Evolutionary conservation across 2,888 invertebrate species (phyloP).

Genomic region (Volucella inanis): DNA sequence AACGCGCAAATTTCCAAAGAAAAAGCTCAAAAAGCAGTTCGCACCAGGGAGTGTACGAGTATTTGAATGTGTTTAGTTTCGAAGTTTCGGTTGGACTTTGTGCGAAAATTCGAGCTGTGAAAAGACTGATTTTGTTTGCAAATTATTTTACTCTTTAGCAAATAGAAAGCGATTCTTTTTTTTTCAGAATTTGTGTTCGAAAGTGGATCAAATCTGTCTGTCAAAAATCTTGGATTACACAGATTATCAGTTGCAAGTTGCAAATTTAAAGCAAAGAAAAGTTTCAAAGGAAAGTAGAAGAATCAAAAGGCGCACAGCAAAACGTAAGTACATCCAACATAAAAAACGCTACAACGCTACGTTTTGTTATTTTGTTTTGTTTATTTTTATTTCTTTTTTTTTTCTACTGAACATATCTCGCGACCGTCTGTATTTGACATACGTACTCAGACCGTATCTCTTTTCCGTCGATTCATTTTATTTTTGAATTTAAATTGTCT

Average conservation of each 20-base stretch:
- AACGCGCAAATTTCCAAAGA: neutral
- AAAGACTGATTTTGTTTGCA: slow-evolving; percentile 16
- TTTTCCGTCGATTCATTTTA: too few species aligned
- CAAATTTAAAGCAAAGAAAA: neutral
- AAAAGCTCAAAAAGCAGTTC: neutral
- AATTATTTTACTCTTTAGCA: slow-evolving; percentile 11
- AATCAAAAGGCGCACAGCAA: slow-evolving; percentile 18
- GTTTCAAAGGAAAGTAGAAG: neutral
- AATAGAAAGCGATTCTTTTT: slow-evolving; percentile 34
- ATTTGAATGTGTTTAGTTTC: slow-evolving; percentile 14
- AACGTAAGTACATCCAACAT: slow-evolving; percentile 35
- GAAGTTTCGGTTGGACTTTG: neutral
- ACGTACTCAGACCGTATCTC: too few species aligned
- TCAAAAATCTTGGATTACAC: slow-evolving; percentile 44
- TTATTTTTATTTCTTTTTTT: too few species aligned
- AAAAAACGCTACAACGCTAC: neutral
- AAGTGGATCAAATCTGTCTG: slow-evolving; percentile 32
- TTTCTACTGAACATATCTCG: too few species aligned
- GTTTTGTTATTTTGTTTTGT: neutral
- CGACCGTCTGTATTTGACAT: too few species aligned
- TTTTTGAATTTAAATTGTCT: too few species aligned
- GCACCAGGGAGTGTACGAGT: too few species aligned
- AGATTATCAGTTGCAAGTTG: neutral
- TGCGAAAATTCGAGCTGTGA: neutral
- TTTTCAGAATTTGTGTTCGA: slow-evolving; percentile 6